Percentiles rank a stretch among this genome's conserved stretches.
These are phyloP conservation scores for Drosophila melanica DNA, from an alignment of 1,140 invertebrate genomes.

Conservation along the genomic window DNA sequence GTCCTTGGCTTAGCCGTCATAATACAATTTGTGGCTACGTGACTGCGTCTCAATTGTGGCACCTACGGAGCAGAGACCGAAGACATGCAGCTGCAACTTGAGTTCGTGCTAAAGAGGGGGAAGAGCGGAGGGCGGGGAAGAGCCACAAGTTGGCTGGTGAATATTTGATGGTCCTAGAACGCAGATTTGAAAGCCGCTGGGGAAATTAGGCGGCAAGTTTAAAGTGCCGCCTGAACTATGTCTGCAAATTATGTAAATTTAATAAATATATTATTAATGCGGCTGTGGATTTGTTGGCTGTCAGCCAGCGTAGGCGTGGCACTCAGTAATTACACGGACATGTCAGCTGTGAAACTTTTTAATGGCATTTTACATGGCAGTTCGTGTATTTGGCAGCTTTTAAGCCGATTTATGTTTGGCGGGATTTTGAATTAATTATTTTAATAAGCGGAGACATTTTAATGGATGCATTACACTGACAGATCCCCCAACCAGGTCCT, in stretches of 20 bases:
- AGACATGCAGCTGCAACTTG: constrained; percentile 7
- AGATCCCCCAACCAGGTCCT: too few species aligned
- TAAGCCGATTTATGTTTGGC: constrained; percentile 68
- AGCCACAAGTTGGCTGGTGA: constrained; percentile 60
- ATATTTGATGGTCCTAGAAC: constrained; percentile 72
- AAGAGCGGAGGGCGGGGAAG: background rate
- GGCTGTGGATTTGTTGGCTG: background rate
- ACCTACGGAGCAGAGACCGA: background rate
- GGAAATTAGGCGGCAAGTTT: constrained; percentile 72
- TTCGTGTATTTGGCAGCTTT: constrained; percentile 63
- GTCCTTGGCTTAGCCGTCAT: constrained; percentile 28
- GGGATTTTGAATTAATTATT: constrained; percentile 72
- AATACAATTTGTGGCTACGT: constrained; percentile 32
- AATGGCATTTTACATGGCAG: constrained; percentile 65
- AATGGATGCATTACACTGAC: constrained; percentile 50
- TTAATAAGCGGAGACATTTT: constrained; percentile 68
- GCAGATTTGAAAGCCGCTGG: constrained; percentile 61
- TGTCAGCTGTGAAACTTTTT: constrained; percentile 63
- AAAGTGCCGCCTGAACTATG: constrained; percentile 69
- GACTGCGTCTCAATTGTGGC: constrained; percentile 26
- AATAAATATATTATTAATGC: constrained; percentile 66
- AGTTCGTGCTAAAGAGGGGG: too few species aligned
- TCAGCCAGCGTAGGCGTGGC: constrained; percentile 23
- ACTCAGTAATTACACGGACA: constrained; percentile 65
- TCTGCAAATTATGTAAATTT: constrained; percentile 70